Conservation (phyloP, 2,888 invertebrate genomes). For the Cerceris rybyensis region DNA sequence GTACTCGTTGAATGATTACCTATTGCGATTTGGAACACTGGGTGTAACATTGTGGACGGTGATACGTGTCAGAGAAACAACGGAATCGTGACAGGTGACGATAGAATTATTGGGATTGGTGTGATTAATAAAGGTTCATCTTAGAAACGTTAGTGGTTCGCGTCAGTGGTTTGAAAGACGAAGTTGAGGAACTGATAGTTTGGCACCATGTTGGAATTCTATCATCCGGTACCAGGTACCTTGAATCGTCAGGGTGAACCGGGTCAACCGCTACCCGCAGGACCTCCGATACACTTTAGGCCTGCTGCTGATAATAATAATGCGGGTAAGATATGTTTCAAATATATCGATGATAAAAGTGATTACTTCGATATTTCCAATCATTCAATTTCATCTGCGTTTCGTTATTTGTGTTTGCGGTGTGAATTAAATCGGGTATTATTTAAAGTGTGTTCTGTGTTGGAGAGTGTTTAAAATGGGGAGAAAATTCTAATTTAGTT, state of each 20-base stretch:
- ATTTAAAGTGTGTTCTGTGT: too few species aligned
- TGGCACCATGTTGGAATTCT: constrained; percentile 86
- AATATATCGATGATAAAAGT: background rate
- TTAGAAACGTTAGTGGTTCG: background rate
- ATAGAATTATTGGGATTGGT: background rate
- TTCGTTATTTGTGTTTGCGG: too few species aligned
- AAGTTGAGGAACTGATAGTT: background rate
- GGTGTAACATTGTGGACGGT: background rate
- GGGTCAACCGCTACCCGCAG: constrained; percentile 63
- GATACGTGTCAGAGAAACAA: background rate
- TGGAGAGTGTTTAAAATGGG: too few species aligned
- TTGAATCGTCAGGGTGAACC: constrained; percentile 67
- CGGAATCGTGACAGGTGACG: background rate
- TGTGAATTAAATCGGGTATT: too few species aligned
- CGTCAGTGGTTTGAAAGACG: background rate
- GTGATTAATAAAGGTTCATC: background rate
- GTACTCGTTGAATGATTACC: background rate
- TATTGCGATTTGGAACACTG: background rate
- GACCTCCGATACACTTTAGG: constrained; percentile 72
- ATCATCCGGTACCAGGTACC: constrained; percentile 81
- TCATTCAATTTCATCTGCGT: too few species aligned
- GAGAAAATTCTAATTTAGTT: too few species aligned
- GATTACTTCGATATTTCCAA: too few species aligned
- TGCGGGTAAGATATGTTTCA: constrained; percentile 62
- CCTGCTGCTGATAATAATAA: constrained; percentile 74